Conservation (phyloP, 2,888 invertebrate genomes). For the Caenorhabditis uteleia region DNA sequence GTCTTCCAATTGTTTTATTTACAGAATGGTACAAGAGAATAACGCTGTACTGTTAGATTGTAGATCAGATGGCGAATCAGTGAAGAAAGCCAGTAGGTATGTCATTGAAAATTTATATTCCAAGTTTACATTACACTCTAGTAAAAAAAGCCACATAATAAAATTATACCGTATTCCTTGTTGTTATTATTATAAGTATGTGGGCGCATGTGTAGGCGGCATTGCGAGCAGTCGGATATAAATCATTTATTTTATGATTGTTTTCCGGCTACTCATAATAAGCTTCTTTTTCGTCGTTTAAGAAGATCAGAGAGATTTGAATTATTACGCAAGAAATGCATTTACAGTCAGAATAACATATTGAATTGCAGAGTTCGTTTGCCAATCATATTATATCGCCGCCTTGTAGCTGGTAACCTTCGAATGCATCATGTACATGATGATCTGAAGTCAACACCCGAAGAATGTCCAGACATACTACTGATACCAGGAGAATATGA, state of each 20-base stretch:
- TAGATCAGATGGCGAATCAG: conserved; percentile 40
- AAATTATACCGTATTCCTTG: too few species aligned
- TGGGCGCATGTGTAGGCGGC: too few species aligned
- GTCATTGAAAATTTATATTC: conserved; percentile 1
- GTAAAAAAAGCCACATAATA: background rate
- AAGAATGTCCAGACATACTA: background rate
- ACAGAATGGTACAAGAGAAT: conserved; percentile 22
- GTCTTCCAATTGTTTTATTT: background rate
- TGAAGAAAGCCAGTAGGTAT: conserved; percentile 44
- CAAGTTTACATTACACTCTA: background rate
- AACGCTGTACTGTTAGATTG: conserved; percentile 37
- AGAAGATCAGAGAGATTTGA: too few species aligned
- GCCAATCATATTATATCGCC: conserved; percentile 76
- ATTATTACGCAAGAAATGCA: background rate
- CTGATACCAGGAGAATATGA: conserved; percentile 1
- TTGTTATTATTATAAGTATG: too few species aligned
- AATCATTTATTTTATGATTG: too few species aligned
- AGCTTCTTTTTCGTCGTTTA: too few species aligned
- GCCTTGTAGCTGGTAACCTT: conserved; percentile 57
- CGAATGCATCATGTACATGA: too few species aligned
- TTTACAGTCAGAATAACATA: background rate
- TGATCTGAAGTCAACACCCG: too few species aligned
- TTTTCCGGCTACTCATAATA: too few species aligned
- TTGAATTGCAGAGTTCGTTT: conserved; percentile 76
- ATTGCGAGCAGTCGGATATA: too few species aligned